A percentile compares a stretch with the other conserved stretches of the same genome.
Conservation (phyloP, 2,888 invertebrate species). For the Aspidapion aeneum region DNA sequence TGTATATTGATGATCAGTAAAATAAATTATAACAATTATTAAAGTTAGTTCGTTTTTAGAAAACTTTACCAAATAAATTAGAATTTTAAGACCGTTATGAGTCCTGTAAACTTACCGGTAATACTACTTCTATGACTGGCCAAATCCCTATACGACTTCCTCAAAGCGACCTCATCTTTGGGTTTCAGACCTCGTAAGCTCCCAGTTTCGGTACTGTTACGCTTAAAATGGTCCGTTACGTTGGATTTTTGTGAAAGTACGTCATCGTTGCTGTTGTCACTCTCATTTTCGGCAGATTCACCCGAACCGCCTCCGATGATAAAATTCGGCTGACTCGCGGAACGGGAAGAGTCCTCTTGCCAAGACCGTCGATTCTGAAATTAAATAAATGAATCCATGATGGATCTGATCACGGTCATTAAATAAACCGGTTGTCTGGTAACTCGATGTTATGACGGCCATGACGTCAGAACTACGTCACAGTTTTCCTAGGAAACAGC, state of each 20-base stretch:
- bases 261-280: constrained; percentile 74
- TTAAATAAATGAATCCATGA: too few species aligned
- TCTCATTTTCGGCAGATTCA: constrained; percentile 71
- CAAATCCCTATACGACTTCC: constrained; percentile 42
- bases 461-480: too few species aligned
- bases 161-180: constrained; percentile 43
- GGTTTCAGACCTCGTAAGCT: constrained; percentile 44
- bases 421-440: too few species aligned
- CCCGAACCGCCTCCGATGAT: constrained; percentile 58
- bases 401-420: too few species aligned
- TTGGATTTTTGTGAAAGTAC: constrained; percentile 25
- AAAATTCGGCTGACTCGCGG: constrained; percentile 62
- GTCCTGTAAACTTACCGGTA: constrained; percentile 41
- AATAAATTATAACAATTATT: too few species aligned
- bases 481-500: too few species aligned
- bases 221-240: constrained; percentile 28
- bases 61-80: too few species aligned
- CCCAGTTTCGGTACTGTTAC: constrained; percentile 25
- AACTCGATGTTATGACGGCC: too few species aligned
- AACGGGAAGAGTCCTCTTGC: constrained; percentile 62
- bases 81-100: too few species aligned
- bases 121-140: constrained; percentile 42
- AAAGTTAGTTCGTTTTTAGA: too few species aligned
- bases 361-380: constrained; percentile 66
- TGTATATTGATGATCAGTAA: too few species aligned